Evolutionary conservation across 2,888 invertebrate genomes (phyloP), one percentile per base, ranked within the genome.

Genomic region (Catocala fraxini): DNA sequence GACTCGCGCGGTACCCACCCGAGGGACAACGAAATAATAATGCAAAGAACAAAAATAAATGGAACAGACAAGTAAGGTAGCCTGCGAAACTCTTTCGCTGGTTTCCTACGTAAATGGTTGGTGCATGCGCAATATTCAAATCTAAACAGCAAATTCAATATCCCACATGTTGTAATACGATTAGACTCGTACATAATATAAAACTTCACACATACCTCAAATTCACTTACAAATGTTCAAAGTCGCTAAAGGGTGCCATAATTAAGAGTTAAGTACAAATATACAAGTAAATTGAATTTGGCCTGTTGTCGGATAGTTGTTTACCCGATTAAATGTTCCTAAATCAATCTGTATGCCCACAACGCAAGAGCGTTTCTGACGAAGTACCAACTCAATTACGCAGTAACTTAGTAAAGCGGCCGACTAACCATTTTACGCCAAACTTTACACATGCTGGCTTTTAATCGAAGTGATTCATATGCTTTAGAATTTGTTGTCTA

Each of bases 361-460:
- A 56, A 34, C 55, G 15, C n/a, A 48, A 42, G 41, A 11, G 42
- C 43, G 47, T 67, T 59, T 54, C 35, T 45, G 53, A 63, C 63
- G 49, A 49, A 56, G 52, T 47, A 59, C 49, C 54, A 68, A 73
- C 65, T 69, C 66, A 65, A 66, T 72, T 68, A 71, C 58, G 51
- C 51, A 48, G 51, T 60, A 61, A 63, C 64, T 65, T 56, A 61
- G 52, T 52, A 59, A 56, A 51, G 52, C 41, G 60, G 59, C 62
- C 51, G 49, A 56, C 67, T 56, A 68, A 69, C 56, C 58, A 61
- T 57, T 60, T 65, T 58, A 68, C 51, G 55, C 39, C 53, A 59
- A 56, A 49, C 56, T 66, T 51, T 59, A 59, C 69, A 66, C 41
- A 49, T 53, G 62, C 58, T 64, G 59, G 59, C 65, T 56, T 57